These are phyloP conservation scores for Eulemur rubriventer DNA, from an alignment of 2,797 vertebrate genomes.

Conservation along the genomic window DNA sequence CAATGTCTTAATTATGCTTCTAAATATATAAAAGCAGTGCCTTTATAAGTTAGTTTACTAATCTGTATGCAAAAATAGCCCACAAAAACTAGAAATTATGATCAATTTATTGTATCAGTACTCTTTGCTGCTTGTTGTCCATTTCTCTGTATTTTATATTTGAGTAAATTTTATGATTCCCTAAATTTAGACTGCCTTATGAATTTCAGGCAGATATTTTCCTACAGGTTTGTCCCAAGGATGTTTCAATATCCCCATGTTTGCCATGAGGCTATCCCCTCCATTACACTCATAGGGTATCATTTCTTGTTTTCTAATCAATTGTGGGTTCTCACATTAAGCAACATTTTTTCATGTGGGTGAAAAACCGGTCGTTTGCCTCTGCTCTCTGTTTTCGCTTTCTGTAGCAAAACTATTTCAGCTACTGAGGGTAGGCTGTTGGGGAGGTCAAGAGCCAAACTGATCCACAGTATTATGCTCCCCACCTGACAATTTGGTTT, in stretches of 20 bases:
- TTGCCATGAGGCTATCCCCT: not conserved
- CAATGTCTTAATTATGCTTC: not conserved
- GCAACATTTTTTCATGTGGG: not conserved
- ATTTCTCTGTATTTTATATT: not conserved
- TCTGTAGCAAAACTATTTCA: not conserved
- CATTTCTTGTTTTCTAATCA: not conserved
- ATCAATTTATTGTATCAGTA: not conserved
- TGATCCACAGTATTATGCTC: not conserved
- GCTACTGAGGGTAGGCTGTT: not conserved
- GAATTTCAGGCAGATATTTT: not conserved
- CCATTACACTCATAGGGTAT: not conserved
- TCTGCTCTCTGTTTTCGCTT: not conserved
- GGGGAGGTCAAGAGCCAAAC: not conserved
- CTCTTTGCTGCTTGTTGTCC: not conserved
- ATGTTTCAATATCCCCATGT: not conserved
- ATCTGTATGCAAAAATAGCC: not conserved
- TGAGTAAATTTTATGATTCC: not conserved
- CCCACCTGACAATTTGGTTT: not conserved
- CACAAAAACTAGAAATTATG: not conserved
- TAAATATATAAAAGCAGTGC: not conserved
- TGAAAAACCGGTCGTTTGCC: not conserved
- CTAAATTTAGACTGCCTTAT: not conserved
- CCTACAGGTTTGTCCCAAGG: not conserved
- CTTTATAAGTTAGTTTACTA: not conserved
- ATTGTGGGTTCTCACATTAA: not conserved